Conservation (phyloP, 2,888 invertebrate genomes). For the Hirtodrosophila alboralis region DNA sequence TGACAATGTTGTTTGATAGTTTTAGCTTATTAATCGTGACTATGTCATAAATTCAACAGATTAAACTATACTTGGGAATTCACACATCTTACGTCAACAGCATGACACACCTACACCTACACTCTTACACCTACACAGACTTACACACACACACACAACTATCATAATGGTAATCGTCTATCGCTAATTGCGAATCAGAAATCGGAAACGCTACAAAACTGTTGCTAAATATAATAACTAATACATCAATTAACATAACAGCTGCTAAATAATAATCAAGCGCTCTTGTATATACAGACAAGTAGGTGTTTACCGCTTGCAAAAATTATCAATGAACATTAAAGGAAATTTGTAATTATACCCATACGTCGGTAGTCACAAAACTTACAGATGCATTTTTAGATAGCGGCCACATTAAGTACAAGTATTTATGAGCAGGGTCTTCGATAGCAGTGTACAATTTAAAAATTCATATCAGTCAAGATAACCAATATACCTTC, state of each 20-base stretch:
- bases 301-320: background rate
- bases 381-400: conserved; percentile 41
- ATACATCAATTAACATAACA: conserved; percentile 15
- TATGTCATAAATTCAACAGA: background rate
- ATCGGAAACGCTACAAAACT: conserved; percentile 42
- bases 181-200: conserved; percentile 32
- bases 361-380: conserved; percentile 21
- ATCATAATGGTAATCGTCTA: background rate
- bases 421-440: conserved; percentile 6
- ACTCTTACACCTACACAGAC: background rate
- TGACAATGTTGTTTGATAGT: conserved; percentile 34
- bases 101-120: conserved; percentile 13
- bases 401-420: conserved; percentile 29
- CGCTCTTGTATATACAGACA: background rate
- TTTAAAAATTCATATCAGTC: background rate
- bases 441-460: conserved; percentile 7
- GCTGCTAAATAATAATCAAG: conserved; percentile 4
- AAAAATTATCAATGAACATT: conserved; percentile 33
- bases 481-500: conserved; percentile 3
- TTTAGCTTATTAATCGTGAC: conserved; percentile 12
- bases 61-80: conserved; percentile 1
- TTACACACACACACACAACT: conserved; percentile 11
- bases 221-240: conserved; percentile 48
- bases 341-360: conserved; percentile 32
- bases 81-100: conserved; percentile 5